Evolutionary conservation across 2,113 vertebrate species (phyloP).

Genomic region (Paramisgurnus dabryanus): DNA sequence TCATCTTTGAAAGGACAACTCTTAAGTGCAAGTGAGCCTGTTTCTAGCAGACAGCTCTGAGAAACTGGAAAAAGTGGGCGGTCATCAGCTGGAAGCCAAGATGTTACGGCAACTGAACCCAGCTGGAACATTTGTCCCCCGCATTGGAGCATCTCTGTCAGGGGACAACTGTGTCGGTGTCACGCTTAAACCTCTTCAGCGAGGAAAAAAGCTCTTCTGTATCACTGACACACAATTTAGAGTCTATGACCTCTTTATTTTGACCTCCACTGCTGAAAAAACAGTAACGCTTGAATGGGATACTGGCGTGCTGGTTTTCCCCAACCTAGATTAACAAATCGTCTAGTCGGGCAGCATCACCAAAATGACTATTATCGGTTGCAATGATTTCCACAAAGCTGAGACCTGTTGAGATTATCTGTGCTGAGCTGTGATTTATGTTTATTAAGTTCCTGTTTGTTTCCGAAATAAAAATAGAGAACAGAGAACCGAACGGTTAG

Average conservation of each 20-base stretch:
- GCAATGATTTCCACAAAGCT: not conserved
- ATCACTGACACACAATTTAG: not conserved
- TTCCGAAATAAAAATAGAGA: no score
- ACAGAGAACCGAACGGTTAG: no score
- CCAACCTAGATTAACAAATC: no score
- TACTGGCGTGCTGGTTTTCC: no score
- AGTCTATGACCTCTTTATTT: constrained; percentile 26
- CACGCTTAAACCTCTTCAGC: constrained; percentile 11
- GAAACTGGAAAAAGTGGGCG: constrained; percentile 7
- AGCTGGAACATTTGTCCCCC: constrained; percentile 44
- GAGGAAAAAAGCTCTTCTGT: constrained; percentile 44
- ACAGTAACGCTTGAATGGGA: no score
- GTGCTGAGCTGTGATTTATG: no score
- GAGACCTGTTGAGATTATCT: no score
- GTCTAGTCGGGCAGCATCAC: no score
- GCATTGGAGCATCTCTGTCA: constrained; percentile 19
- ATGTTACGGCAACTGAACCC: constrained; percentile 28
- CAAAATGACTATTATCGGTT: no score
- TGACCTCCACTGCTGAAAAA: not conserved
- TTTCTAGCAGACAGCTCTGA: constrained; percentile 25
- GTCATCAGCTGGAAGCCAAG: constrained; percentile 34
- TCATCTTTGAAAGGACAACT: not conserved
- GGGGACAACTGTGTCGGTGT: constrained; percentile 29
- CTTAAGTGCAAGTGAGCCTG: not conserved
- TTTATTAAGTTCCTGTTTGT: no score